phyloP scores from a whole-genome alignment of 2,797 vertebrate species.

The Semotilus atromaculatus region DNA sequence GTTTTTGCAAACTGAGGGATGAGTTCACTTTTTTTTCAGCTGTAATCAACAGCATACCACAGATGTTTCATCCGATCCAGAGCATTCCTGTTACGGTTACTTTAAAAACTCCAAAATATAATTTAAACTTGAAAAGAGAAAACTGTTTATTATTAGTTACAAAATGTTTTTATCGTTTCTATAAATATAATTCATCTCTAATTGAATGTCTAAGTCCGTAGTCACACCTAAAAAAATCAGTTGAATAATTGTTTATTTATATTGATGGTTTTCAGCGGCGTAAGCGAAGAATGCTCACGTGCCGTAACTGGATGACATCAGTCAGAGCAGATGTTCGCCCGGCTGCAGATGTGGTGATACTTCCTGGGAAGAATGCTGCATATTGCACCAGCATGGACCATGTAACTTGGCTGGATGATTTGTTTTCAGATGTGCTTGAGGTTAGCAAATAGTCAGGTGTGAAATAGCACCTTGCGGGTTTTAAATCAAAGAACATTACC shows the following conservation, averaged over 20 bases:
- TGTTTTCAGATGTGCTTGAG: constrained; percentile 9
- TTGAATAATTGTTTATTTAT: constrained; percentile 13
- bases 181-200: neutral
- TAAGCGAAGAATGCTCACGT: constrained; percentile 16
- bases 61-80: neutral
- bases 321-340: constrained; percentile 53
- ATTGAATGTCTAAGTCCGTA: neutral
- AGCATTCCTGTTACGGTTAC: neutral
- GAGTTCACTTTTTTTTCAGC: neutral
- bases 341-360: constrained; percentile 58
- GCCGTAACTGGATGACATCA: constrained; percentile 40
- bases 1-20: neutral
- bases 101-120: neutral
- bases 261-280: constrained; percentile 1
- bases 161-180: constrained; percentile 8
- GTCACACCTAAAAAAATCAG: neutral
- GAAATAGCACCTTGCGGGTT: neutral
- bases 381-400: constrained; percentile 16
- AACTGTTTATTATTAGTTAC: constrained; percentile 8
- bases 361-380: constrained; percentile 57
- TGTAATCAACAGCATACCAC: neutral
- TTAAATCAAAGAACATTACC: constrained; percentile 30
- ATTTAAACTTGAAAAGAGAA: constrained; percentile 4
- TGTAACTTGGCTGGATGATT: neutral
- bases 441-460: constrained; percentile 17